Base-by-base conservation (phyloP, 2,797 vertebrate species). In the Varecia variegata region DNA sequence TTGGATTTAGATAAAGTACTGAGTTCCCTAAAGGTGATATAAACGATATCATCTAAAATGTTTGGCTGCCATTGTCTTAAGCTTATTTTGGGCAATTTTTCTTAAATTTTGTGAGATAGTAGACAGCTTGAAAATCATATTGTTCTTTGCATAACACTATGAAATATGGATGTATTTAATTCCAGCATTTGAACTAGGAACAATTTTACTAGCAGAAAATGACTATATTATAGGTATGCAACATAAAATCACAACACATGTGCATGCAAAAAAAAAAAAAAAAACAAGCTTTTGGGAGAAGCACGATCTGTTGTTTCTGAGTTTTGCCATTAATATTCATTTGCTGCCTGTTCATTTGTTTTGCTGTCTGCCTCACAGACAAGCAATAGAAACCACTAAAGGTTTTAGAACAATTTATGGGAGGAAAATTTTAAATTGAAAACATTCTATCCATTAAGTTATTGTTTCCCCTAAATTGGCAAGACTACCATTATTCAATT, bases 311-410 rank as follows among this genome's bases (percentile, higher is more conserved):
- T 73, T 43, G 35, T 93, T 97, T 95, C 93, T 45, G 83, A 87
- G 71, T 62, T 94, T 92, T 76, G 6, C 32, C 68, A 96, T 97
- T 98, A 96, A 96, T 96, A 97, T 97, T 96, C 76, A 97, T 96
- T 93, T 88, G 30, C 70, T 92, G 60, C 77, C 77, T 92, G 58
- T 68, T 96, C 92, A 95, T 95, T 91, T 96, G 60, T 94, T 93
- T 95, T 91, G 73, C 87, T 96, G 88, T 93, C 88, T 96, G 93
- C 80, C 81, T 93, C 74, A 83, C 60, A 96, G 94, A 93, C 73
- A 84, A 84, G 86, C 94, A 47, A 27, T 67, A 86, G 90, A 91
- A 94, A 47, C 79, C 23, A 90, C 82, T 23, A 50, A 96, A 84
- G 83, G 25, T 84, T 96, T 94, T 73, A 67, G 88, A 91, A 80